These are phyloP conservation scores for Bucorvus abyssinicus DNA, from an alignment of 2,797 vertebrate genomes.

Conservation along the genomic window DNA sequence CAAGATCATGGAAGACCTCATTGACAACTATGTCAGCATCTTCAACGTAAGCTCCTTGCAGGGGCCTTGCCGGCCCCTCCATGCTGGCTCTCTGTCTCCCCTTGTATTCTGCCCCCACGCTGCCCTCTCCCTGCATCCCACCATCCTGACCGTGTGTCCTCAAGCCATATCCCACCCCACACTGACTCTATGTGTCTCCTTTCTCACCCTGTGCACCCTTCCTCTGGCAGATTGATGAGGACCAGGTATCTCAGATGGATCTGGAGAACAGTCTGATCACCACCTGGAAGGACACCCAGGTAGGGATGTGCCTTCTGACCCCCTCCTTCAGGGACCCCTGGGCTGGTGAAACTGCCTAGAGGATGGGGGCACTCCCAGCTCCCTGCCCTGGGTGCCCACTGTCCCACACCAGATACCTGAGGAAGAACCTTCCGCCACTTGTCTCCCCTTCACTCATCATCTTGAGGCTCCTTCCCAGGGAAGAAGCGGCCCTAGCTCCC, in stretches of 20 bases:
- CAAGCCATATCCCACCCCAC: rapidly evolving
- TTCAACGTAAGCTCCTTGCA: constrained; percentile 84
- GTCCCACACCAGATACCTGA: background rate
- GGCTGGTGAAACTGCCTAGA: background rate
- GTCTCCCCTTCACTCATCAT: background rate
- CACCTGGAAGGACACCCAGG: constrained; percentile 97
- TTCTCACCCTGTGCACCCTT: background rate
- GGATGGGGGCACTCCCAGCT: background rate
- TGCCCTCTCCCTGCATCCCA: background rate
- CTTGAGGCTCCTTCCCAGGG: background rate
- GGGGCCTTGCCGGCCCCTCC: background rate
- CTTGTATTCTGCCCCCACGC: too few species aligned
- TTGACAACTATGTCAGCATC: constrained; percentile 89
- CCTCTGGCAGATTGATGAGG: constrained; percentile 89
- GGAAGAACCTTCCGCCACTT: background rate
- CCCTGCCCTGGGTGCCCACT: background rate
- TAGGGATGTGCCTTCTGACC: background rate
- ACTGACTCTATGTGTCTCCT: background rate
- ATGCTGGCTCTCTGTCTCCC: background rate
- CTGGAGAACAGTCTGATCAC: constrained; percentile 96
- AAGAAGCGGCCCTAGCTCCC: background rate
- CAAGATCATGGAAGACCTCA: constrained; percentile 93
- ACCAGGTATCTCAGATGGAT: constrained; percentile 95
- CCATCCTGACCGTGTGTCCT: too few species aligned
- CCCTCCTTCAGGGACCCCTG: rapidly evolving